These are phyloP conservation scores for Ormyrus rosae DNA, from an alignment of 2,888 invertebrate species.

Conservation along the genomic window DNA sequence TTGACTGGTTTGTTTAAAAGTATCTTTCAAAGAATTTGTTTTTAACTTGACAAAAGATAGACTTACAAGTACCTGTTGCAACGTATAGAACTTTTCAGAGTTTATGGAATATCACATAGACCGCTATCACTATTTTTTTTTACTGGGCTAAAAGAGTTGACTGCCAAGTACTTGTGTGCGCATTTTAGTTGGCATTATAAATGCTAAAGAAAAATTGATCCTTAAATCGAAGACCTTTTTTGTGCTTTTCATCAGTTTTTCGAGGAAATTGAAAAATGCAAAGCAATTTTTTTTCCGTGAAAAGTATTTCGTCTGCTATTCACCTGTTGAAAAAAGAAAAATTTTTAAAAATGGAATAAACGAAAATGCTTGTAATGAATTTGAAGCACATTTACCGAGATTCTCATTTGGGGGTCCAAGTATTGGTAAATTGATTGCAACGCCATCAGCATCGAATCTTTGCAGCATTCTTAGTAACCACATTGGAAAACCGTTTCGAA, in stretches of 20 bases:
- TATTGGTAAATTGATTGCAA: conserved; percentile 40
- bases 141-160: conserved; percentile 29
- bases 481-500: conserved; percentile 68
- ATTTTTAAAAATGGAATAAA: not conserved
- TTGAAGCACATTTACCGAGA: conserved; percentile 21
- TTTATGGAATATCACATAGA: conserved; percentile 38
- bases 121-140: conserved; percentile 22
- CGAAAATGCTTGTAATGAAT: too few species aligned
- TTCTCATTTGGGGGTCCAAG: conserved; percentile 37
- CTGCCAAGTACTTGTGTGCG: conserved; percentile 17
- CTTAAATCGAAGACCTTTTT: conserved; percentile 17
- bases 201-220: conserved; percentile 8
- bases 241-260: not conserved
- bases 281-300: conserved; percentile 8
- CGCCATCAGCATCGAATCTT: conserved; percentile 59
- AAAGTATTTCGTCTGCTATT: conserved; percentile 22
- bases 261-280: conserved; percentile 18
- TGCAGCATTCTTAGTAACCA: conserved; percentile 69
- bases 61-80: conserved; percentile 7
- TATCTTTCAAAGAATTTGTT: not conserved
- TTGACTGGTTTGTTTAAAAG: conserved; percentile 8
- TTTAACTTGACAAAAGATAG: conserved; percentile 3
- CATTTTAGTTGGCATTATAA: conserved; percentile 5
- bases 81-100: conserved; percentile 15
- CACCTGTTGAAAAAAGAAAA: conserved; percentile 15